phyloP scores from a whole-genome alignment of 2,113 vertebrate species.

The Macaca fascicularis region T2T-MFA8v1.1 NC_088376.1:193403001-193403500 shows the following conservation, averaged over 20 bases:
- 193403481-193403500: not conserved
- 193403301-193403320: slow-evolving; percentile 75
- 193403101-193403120: slow-evolving; percentile 57
- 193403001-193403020: not conserved
- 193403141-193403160: slow-evolving; percentile 23
- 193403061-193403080: not conserved
- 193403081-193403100: not conserved
- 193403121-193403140: slow-evolving; percentile 48
- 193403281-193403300: slow-evolving; percentile 53
- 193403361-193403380: slow-evolving; percentile 1
- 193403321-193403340: slow-evolving; percentile 75
- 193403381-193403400: not conserved
- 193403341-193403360: slow-evolving; percentile 56
- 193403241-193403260: slow-evolving; percentile 53
- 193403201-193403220: slow-evolving; percentile 53
- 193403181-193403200: slow-evolving; percentile 64
- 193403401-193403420: not conserved
- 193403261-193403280: slow-evolving; percentile 30
- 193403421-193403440: not conserved
- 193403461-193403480: not conserved
- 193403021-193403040: not conserved
- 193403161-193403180: slow-evolving; percentile 56
- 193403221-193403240: slow-evolving; percentile 54
- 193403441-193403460: not conserved
- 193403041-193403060: not conserved